Evolutionary conservation across 2,888 invertebrate genomes (phyloP).

Genomic region (Alloscopus bannaensis): DNA sequence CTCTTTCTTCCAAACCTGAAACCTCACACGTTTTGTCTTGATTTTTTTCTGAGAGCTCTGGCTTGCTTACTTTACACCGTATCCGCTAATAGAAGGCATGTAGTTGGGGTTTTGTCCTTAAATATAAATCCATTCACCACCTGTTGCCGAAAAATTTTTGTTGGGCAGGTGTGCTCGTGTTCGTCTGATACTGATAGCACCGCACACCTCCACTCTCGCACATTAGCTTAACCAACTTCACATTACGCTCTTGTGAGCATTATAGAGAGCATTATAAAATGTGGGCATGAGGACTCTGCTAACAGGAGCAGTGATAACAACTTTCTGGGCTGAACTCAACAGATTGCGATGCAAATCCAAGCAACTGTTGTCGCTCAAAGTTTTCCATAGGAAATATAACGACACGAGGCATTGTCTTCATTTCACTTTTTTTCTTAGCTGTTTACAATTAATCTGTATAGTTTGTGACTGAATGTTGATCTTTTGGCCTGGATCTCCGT

Average conservation of each 20-base stretch:
- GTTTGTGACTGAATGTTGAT: too few species aligned
- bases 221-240: too few species aligned
- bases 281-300: too few species aligned
- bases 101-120: constrained; percentile 8
- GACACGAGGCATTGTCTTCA: too few species aligned
- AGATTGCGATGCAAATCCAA: constrained; percentile 13
- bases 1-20: constrained; percentile 7
- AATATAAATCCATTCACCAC: constrained; percentile 65
- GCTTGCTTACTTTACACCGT: constrained; percentile 1
- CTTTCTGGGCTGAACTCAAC: neutral
- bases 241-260: too few species aligned
- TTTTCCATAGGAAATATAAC: too few species aligned
- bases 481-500: too few species aligned
- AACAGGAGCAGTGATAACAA: constrained; percentile 29
- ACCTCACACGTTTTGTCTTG: constrained; percentile 30
- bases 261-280: too few species aligned
- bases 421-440: too few species aligned
- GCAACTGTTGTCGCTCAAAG: neutral
- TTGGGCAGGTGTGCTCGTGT: constrained; percentile 70
- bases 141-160: constrained; percentile 70
- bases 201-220: neutral
- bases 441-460: too few species aligned
- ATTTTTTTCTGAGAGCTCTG: constrained; percentile 22
- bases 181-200: constrained; percentile 34
- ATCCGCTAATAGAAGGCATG: neutral